These are phyloP conservation scores for Achroia grisella DNA, from an alignment of 1,140 invertebrate species.

Conservation along the genomic window DNA sequence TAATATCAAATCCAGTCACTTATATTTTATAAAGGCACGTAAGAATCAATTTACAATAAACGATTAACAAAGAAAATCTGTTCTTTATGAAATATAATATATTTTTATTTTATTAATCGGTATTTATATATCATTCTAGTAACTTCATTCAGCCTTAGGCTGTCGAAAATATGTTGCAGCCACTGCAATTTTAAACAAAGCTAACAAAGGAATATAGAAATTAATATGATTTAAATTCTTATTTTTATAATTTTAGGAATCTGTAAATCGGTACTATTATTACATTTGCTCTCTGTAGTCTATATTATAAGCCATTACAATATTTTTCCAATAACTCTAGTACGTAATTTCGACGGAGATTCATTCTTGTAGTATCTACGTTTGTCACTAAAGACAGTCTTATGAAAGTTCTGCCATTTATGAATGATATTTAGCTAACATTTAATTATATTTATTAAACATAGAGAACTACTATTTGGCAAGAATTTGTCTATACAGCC, in stretches of 20 bases:
- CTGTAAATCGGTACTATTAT: not conserved
- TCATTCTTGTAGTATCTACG: slow-evolving; percentile 15
- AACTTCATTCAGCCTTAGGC: slow-evolving; percentile 11
- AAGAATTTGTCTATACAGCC: slow-evolving; percentile 26
- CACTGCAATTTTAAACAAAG: not conserved
- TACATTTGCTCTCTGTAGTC: not conserved
- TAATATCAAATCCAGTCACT: slow-evolving; percentile 62
- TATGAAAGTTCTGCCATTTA: slow-evolving; percentile 14
- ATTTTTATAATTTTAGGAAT: not conserved
- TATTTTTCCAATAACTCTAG: slow-evolving; percentile 3
- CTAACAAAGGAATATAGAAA: slow-evolving; percentile 3
- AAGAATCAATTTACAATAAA: slow-evolving; percentile 63
- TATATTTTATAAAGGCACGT: slow-evolving; percentile 65
- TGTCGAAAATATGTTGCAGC: slow-evolving; percentile 11
- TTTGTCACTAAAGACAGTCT: slow-evolving; percentile 35
- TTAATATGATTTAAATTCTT: not conserved
- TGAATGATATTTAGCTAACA: slow-evolving; percentile 16
- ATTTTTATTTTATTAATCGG: slow-evolving; percentile 10
- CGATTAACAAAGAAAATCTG: slow-evolving; percentile 25
- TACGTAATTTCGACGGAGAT: slow-evolving; percentile 12
- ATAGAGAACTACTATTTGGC: slow-evolving; percentile 20
- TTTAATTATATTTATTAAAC: not conserved
- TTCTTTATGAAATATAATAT: slow-evolving; percentile 24
- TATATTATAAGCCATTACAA: not conserved
- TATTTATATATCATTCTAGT: slow-evolving; percentile 1